Conservation (phyloP, 2,797 vertebrate species). For the Tiaroga cobitis region DNA sequence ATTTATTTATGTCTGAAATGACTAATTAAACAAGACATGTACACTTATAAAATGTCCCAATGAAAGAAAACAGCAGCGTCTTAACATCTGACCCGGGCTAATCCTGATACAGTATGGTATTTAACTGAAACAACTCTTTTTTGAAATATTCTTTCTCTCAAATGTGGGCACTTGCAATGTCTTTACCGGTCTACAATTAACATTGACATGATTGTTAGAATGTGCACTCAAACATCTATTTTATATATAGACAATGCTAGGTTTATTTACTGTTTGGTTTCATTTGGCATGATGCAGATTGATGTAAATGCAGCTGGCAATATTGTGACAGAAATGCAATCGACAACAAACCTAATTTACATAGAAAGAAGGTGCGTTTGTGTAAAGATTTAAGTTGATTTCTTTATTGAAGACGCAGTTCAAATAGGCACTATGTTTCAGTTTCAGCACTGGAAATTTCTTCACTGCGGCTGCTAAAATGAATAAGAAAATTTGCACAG, state of each 20-base stretch:
- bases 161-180: not conserved
- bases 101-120: not conserved
- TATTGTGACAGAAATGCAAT: not conserved
- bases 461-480: not conserved
- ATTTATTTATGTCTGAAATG: conserved; percentile 24
- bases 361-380: not conserved
- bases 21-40: conserved; percentile 13
- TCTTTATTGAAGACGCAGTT: not conserved
- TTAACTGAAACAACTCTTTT: not conserved
- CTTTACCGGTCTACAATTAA: not conserved
- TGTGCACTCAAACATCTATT: not conserved
- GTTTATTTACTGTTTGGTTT: not conserved
- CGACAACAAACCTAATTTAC: not conserved
- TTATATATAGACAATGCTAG: not conserved
- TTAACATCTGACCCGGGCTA: not conserved
- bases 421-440: no score
- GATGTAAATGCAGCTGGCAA: not conserved
- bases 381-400: not conserved
- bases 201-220: not conserved
- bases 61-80: not conserved
- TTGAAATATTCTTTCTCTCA: no score
- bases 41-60: not conserved
- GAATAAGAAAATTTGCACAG: not conserved
- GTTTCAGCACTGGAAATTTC: not conserved
- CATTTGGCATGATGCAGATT: not conserved